Evolutionary conservation across 2,113 vertebrate genomes (phyloP).

Genomic region (Thalassarche chlororhynchos): DNA sequence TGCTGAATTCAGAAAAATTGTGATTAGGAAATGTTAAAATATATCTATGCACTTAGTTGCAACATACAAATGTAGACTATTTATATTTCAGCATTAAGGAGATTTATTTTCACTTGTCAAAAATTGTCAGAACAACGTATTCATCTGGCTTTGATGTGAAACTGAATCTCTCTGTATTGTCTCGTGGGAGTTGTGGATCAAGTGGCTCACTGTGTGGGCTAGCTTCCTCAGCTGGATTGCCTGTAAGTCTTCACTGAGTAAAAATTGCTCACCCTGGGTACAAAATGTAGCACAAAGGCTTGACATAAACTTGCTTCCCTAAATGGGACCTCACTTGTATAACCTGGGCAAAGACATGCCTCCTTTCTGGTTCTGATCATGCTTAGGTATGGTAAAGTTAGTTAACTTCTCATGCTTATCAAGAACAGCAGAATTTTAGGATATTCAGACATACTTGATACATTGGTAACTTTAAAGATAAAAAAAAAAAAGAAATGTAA

Average conservation of each 20-base stretch:
- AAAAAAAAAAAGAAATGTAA: background rate
- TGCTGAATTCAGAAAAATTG: background rate
- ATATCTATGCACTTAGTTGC: background rate
- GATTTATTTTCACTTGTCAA: conserved; percentile 19
- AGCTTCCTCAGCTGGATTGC: background rate
- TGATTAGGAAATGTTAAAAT: background rate
- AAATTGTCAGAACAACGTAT: background rate
- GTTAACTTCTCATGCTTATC: background rate
- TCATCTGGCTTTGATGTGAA: conserved; percentile 2
- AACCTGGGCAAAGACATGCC: background rate
- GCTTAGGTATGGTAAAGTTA: background rate
- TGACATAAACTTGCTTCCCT: background rate
- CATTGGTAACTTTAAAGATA: background rate
- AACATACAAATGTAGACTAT: background rate
- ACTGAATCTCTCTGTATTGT: background rate
- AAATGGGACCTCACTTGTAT: background rate
- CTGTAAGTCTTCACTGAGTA: background rate
- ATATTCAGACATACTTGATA: background rate
- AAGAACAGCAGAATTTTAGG: background rate
- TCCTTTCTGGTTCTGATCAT: background rate
- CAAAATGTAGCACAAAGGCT: background rate
- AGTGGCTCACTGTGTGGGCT: background rate
- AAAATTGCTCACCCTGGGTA: background rate
- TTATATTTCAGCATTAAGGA: background rate
- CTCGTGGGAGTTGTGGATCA: background rate